These are phyloP conservation scores for Lasioglossum leucozonium DNA, from an alignment of 2,888 invertebrate species.

Conservation along the genomic window DNA sequence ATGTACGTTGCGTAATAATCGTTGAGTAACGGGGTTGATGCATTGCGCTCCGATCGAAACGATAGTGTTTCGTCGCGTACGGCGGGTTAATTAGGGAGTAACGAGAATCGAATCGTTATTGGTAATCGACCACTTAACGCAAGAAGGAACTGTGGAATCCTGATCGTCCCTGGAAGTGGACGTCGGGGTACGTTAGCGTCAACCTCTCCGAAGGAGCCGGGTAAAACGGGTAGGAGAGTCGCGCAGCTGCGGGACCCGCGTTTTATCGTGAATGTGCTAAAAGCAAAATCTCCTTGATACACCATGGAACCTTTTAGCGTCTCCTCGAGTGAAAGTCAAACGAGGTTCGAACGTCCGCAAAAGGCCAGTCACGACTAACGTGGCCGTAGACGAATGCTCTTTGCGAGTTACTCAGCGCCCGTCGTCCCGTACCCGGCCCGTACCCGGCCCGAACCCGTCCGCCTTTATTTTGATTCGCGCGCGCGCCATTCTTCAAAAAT, in stretches of 20 bases:
- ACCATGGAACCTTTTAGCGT: constrained; percentile 84
- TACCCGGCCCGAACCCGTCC: background rate
- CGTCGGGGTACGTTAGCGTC: constrained; percentile 79
- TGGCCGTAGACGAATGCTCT: constrained; percentile 56
- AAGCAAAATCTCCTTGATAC: constrained; percentile 84
- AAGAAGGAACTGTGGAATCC: background rate
- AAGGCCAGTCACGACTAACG: constrained; percentile 58
- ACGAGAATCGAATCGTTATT: background rate
- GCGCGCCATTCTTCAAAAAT: constrained; percentile 32
- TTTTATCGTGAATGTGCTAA: constrained; percentile 84
- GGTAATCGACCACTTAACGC: constrained; percentile 18
- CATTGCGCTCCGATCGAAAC: background rate
- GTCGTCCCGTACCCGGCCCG: background rate
- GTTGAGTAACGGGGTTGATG: background rate
- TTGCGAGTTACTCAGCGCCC: constrained; percentile 40
- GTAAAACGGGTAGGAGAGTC: constrained; percentile 53
- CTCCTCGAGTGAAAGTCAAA: constrained; percentile 81
- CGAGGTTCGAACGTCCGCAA: constrained; percentile 70
- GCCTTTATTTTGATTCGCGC: constrained; percentile 43
- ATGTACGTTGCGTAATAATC: too few species aligned
- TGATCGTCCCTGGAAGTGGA: constrained; percentile 65
- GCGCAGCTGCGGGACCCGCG: constrained; percentile 68
- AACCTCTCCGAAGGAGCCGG: constrained; percentile 44
- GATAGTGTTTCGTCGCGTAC: background rate
- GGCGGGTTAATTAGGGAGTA: background rate